These are phyloP conservation scores for Euspilapteryx auroguttella DNA, from an alignment of 2,888 invertebrate genomes.

Conservation along the genomic window DNA sequence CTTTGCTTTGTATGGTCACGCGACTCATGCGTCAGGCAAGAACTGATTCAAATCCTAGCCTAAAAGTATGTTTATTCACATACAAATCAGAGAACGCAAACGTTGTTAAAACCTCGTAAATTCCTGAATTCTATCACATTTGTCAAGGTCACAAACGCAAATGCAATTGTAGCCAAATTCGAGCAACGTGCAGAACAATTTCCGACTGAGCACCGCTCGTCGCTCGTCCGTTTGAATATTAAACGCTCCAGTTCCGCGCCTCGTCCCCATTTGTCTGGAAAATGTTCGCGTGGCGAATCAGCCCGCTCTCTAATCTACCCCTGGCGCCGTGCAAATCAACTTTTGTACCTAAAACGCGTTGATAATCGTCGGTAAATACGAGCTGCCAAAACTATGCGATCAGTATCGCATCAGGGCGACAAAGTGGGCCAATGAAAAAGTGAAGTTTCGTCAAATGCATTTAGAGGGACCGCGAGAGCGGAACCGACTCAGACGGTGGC, in stretches of 20 bases:
- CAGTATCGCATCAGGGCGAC: constrained; percentile 14
- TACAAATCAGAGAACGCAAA: too few species aligned
- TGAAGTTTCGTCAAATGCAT: constrained; percentile 54
- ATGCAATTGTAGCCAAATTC: constrained; percentile 15
- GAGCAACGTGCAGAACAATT: constrained; percentile 20
- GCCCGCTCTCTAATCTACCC: constrained; percentile 25
- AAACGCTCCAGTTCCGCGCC: constrained; percentile 46
- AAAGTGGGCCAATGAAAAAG: constrained; percentile 43
- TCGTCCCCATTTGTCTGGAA: constrained; percentile 52
- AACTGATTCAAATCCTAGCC: too few species aligned
- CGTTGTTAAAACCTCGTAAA: too few species aligned
- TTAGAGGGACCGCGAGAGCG: constrained; percentile 57
- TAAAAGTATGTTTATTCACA: too few species aligned
- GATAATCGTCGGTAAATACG: constrained; percentile 33
- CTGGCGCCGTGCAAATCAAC: constrained; percentile 33
- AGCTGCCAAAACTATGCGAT: background rate
- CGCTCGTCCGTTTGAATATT: constrained; percentile 34
- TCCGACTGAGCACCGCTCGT: background rate
- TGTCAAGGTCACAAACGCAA: constrained; percentile 15
- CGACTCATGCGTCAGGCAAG: too few species aligned
- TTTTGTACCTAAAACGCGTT: constrained; percentile 28
- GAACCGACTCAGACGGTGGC: constrained; percentile 47
- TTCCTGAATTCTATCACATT: too few species aligned
- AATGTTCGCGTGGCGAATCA: constrained; percentile 31
- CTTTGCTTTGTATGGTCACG: too few species aligned